A percentile compares a stretch with the other conserved stretches of the same genome.
phyloP scores from a whole-genome alignment of 2,888 invertebrate genomes.

The Gymnocheta viridis region DNA sequence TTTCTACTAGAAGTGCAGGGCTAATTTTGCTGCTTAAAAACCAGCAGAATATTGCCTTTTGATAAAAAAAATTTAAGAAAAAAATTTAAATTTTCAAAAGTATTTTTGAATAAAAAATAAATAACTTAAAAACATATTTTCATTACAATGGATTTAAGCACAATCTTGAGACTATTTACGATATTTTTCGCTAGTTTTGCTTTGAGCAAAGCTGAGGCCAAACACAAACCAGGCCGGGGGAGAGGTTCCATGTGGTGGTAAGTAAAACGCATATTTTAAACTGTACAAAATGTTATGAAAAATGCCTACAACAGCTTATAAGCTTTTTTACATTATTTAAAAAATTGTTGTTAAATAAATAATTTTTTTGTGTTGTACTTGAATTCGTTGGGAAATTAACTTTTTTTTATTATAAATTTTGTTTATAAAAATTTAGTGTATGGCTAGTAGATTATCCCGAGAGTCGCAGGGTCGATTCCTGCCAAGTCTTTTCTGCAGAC shows the following conservation, averaged over 20 bases:
- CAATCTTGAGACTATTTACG: conserved; percentile 74
- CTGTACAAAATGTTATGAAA: not conserved
- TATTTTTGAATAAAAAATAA: conserved; percentile 11
- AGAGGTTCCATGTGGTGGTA: conserved; percentile 97
- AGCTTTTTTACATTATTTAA: no score
- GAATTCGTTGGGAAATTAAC: no score
- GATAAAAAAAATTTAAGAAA: conserved; percentile 5
- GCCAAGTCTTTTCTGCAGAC: no score
- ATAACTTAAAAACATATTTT: conserved; percentile 31
- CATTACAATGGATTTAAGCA: conserved; percentile 79
- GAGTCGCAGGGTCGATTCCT: no score
- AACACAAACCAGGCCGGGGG: conserved; percentile 87
- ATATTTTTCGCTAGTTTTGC: conserved; percentile 77
- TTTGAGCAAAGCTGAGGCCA: conserved; percentile 77
- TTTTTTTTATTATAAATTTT: no score
- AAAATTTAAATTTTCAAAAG: conserved; percentile 36
- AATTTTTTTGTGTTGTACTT: not conserved
- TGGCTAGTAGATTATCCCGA: no score
- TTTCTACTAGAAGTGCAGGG: conserved; percentile 5
- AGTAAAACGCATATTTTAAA: conserved; percentile 80
- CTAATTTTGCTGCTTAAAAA: conserved; percentile 18
- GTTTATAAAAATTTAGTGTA: no score
- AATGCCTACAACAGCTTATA: no score
- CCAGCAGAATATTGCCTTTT: conserved; percentile 39
- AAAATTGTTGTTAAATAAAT: no score